Evolutionary conservation across 2,797 vertebrate genomes (phyloP).

Genomic region (Manis javanica): DNA sequence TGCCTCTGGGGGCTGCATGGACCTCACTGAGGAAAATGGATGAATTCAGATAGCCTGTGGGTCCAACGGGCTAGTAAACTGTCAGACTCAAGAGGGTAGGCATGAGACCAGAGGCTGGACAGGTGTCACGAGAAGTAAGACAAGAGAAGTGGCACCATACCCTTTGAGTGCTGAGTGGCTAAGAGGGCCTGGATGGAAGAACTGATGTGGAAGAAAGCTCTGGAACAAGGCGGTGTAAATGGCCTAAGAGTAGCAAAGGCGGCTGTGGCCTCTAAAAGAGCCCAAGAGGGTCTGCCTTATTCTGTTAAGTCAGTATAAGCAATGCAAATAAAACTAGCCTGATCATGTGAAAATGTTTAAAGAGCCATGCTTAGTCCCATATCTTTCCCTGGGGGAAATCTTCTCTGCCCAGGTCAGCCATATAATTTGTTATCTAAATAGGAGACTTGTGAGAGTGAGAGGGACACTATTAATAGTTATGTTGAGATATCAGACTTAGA

Average conservation of each 20-base stretch:
- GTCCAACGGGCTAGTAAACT: not conserved
- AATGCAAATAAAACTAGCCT: not conserved
- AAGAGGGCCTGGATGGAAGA: not conserved
- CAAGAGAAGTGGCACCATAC: not conserved
- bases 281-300: not conserved
- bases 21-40: not conserved
- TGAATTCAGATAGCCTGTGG: fast-evolving
- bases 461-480: not conserved
- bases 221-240: not conserved
- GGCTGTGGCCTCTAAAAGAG: not conserved
- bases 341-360: not conserved
- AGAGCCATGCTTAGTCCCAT: not conserved
- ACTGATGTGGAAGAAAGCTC: not conserved
- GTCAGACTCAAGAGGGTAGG: too few species aligned
- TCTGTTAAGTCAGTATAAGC: not conserved
- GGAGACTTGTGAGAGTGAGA: not conserved
- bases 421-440: not conserved
- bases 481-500: not conserved
- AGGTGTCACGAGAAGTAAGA: not conserved
- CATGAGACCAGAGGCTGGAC: not conserved
- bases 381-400: not conserved
- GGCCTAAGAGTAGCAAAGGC: not conserved
- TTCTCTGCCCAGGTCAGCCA: not conserved
- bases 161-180: not conserved
- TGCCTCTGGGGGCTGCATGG: not conserved